phyloP scores from a whole-genome alignment of 2,113 vertebrate species.

The Lamprotornis superbus region DNA sequence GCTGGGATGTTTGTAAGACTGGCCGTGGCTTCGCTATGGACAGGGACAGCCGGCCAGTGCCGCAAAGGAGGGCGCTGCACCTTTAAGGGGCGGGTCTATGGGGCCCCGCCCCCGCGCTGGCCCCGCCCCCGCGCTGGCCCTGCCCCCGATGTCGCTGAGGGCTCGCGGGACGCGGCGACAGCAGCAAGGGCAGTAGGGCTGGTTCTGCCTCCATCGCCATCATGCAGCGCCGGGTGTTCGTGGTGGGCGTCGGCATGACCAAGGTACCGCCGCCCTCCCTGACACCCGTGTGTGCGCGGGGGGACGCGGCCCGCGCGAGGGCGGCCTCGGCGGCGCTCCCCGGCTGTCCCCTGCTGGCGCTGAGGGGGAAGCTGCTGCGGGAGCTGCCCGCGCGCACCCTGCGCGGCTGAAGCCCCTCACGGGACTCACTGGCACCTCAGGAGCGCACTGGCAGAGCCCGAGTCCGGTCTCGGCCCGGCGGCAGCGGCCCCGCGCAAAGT shows the following conservation, averaged over 20 bases:
- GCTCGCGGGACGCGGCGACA: not conserved
- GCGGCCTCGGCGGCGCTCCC: not conserved
- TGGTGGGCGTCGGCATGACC: conserved; percentile 97
- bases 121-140: not conserved
- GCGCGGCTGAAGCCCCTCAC: not conserved
- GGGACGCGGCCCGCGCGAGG: no score
- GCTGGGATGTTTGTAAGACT: no score
- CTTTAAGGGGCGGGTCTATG: not conserved
- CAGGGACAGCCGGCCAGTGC: fast-evolving
- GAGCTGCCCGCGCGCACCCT: not conserved
- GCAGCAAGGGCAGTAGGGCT: fast-evolving
- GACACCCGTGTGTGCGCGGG: not conserved
- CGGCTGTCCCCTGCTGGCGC: not conserved
- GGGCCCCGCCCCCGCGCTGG: fast-evolving
- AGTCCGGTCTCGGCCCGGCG: not conserved
- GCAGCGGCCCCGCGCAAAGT: not conserved
- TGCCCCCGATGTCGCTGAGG: not conserved
- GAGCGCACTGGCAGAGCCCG: fast-evolving
- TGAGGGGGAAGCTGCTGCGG: not conserved
- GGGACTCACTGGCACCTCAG: fast-evolving
- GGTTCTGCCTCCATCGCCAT: fast-evolving
- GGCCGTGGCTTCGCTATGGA: fast-evolving
- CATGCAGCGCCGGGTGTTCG: conserved; percentile 75
- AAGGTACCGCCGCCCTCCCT: conserved; percentile 78
- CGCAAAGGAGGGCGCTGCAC: not conserved